phyloP scores from a whole-genome alignment of 1,140 invertebrate genomes.

The Drosophila kanapiae region DNA sequence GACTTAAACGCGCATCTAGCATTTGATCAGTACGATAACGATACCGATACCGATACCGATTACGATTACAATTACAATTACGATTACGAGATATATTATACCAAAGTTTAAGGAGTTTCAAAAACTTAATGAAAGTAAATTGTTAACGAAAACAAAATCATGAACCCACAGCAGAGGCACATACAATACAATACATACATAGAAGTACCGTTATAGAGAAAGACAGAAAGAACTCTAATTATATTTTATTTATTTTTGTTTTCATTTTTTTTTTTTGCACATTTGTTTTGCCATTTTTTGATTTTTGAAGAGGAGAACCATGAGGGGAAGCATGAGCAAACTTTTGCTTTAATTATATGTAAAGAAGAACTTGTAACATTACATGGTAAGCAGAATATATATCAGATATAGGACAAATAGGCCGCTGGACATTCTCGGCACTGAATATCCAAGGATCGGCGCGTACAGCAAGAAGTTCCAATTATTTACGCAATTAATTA shows the following conservation, averaged over 20 bases:
- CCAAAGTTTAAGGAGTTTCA: slow-evolving; percentile 69
- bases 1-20: slow-evolving; percentile 21
- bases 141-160: slow-evolving; percentile 25
- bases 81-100: slow-evolving; percentile 45
- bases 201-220: slow-evolving; percentile 10
- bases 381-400: slow-evolving; percentile 38
- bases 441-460: slow-evolving; percentile 29
- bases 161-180: slow-evolving; percentile 57
- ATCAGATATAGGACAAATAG: slow-evolving; percentile 37
- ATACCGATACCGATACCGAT: slow-evolving; percentile 8
- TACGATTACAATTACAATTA: slow-evolving; percentile 8
- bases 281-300: neutral
- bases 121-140: slow-evolving; percentile 47
- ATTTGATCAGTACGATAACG: slow-evolving; percentile 26
- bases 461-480: slow-evolving; percentile 42
- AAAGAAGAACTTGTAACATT: slow-evolving; percentile 33
- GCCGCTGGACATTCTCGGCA: slow-evolving; percentile 13
- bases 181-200: slow-evolving; percentile 19
- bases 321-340: neutral
- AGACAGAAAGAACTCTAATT: slow-evolving; percentile 13
- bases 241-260: slow-evolving; percentile 20
- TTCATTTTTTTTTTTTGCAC: neutral
- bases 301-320: neutral
- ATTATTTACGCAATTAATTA: slow-evolving; percentile 56
- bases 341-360: slow-evolving; percentile 22